These are phyloP conservation scores for Vireo griseus DNA, from an alignment of 2,797 vertebrate species.

Conservation along the genomic window DNA sequence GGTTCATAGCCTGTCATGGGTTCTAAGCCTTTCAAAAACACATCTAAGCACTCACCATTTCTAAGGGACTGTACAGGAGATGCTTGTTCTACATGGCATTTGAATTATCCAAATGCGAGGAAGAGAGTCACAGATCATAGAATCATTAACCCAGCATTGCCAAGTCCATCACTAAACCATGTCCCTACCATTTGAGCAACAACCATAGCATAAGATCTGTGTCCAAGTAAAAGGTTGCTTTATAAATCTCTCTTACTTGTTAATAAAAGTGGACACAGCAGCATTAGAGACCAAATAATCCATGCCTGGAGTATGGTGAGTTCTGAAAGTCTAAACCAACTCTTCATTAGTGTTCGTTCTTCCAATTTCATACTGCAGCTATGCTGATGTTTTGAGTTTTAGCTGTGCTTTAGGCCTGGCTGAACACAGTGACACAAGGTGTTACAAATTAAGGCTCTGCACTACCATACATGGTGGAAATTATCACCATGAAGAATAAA, in stretches of 20 bases:
- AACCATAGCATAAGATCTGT: neutral
- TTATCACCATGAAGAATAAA: neutral
- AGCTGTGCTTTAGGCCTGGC: neutral
- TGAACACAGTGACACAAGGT: neutral
- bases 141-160: neutral
- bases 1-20: neutral
- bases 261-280: neutral
- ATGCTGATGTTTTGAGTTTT: neutral
- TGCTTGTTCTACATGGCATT: neutral
- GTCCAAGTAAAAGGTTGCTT: neutral
- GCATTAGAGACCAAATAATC: neutral
- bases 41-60: neutral
- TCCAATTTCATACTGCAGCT: neutral
- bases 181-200: fast-evolving
- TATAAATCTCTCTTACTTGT: neutral
- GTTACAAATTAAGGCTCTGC: neutral
- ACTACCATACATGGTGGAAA: neutral
- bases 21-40: neutral
- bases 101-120: neutral
- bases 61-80: neutral
- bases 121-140: neutral
- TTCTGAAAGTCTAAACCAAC: neutral
- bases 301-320: neutral
- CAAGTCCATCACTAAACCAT: neutral
- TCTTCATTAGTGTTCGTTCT: neutral